These are phyloP conservation scores for Megathymus violae DNA, from an alignment of 1,140 invertebrate species.

Conservation along the genomic window DNA sequence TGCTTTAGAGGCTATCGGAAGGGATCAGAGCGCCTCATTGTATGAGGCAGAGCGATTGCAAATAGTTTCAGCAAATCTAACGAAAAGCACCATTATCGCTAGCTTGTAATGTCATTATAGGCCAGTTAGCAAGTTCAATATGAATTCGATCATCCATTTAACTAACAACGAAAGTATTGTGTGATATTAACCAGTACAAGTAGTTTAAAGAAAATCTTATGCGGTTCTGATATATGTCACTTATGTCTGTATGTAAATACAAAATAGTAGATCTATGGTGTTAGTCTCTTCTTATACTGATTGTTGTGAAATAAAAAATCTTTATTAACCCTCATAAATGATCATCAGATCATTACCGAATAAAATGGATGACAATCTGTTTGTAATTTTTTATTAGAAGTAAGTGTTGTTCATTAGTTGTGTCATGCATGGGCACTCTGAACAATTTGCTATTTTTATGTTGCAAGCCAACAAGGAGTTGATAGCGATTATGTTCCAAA, in stretches of 20 bases:
- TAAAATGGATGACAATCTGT: conserved; percentile 17
- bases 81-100: background rate
- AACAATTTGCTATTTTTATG: conserved; percentile 5
- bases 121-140: background rate
- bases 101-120: background rate
- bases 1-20: no score
- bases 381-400: conserved; percentile 20
- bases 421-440: conserved; percentile 1
- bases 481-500: conserved; percentile 2
- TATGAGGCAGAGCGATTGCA: background rate
- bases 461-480: background rate
- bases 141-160: conserved; percentile 5
- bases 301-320: conserved; percentile 6
- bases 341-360: conserved; percentile 7
- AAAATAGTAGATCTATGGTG: background rate
- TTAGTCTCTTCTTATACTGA: background rate
- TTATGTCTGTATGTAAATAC: conserved; percentile 12
- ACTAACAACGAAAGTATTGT: conserved; percentile 6
- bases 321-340: conserved; percentile 4
- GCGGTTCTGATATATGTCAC: conserved; percentile 7
- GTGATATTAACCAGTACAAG: conserved; percentile 28
- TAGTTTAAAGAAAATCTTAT: no score
- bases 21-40: background rate
- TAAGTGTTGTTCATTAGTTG: conserved; percentile 26
- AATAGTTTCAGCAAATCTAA: conserved; percentile 2